Percentiles rank a stretch among this genome's conserved stretches.
Conservation (phyloP, 2,797 vertebrate species). For the Crenichthys baileyi region DNA sequence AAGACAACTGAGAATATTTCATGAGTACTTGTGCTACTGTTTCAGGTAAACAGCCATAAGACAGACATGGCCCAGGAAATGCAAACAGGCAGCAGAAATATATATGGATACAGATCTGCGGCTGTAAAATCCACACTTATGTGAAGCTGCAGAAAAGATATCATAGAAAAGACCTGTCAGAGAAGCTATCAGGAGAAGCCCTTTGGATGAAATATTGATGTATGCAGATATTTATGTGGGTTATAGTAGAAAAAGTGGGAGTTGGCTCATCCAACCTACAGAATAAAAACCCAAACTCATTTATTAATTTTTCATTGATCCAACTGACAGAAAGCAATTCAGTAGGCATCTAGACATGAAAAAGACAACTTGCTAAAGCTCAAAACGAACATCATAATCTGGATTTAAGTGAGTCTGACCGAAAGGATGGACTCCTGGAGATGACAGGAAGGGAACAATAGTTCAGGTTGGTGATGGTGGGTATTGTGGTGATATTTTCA, state of each 20-base stretch:
- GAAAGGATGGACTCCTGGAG: too few relatives aligned
- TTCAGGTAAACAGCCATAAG: conserved; percentile 47
- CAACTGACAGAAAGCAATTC: too few relatives aligned
- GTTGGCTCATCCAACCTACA: conserved; percentile 47
- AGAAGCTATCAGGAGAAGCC: conserved; percentile 7
- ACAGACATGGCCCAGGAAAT: conserved; percentile 36
- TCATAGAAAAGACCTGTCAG: conserved; percentile 19
- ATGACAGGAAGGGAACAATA: too few relatives aligned
- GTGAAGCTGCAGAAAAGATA: conserved; percentile 34
- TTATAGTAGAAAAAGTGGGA: conserved; percentile 53
- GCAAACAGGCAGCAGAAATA: conserved; percentile 8
- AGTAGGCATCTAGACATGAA: too few relatives aligned
- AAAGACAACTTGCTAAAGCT: too few relatives aligned
- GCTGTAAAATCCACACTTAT: conserved; percentile 26
- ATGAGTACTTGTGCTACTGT: conserved; percentile 7
- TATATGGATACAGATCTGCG: conserved; percentile 15
- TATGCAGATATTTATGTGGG: conserved; percentile 45
- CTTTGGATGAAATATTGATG: conserved; percentile 62
- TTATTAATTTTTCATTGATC: neutral
- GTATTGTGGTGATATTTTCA: too few relatives aligned
- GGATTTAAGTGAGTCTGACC: too few relatives aligned
- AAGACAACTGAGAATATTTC: conserved; percentile 24
- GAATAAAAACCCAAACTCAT: conserved; percentile 33
- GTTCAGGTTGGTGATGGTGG: too few relatives aligned
- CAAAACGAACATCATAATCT: too few relatives aligned